These are phyloP conservation scores for Calliopsis andreniformis DNA, from an alignment of 1,140 invertebrate genomes.

Conservation along the genomic window DNA sequence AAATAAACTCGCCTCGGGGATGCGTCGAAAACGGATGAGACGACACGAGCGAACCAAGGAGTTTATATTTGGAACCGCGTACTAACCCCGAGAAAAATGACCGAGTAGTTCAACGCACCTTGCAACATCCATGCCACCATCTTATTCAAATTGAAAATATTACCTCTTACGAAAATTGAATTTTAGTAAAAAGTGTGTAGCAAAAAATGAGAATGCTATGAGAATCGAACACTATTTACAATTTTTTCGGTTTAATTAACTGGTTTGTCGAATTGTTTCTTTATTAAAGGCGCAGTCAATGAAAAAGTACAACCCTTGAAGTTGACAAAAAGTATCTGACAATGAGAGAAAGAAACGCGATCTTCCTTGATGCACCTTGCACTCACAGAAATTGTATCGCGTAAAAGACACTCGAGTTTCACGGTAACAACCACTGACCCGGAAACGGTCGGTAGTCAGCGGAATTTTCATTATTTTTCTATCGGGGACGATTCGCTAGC, in stretches of 20 bases:
- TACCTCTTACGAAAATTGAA: no score
- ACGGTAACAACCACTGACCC: conserved; percentile 16
- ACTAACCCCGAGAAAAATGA: conserved; percentile 68
- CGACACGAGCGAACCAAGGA: conserved; percentile 64
- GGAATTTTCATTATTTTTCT: conserved; percentile 21
- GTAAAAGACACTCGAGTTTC: not conserved
- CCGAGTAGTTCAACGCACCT: conserved; percentile 66
- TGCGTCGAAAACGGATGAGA: conserved; percentile 66
- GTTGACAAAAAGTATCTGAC: no score
- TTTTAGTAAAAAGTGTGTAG: no score
- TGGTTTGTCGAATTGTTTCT: no score
- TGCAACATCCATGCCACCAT: not conserved
- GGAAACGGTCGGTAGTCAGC: conserved; percentile 11
- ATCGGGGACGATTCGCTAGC: not conserved
- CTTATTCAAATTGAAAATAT: no score
- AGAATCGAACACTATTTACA: no score
- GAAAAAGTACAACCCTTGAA: no score
- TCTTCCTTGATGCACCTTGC: no score
- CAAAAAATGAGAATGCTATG: no score
- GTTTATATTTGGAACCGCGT: conserved; percentile 78
- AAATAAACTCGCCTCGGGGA: conserved; percentile 66
- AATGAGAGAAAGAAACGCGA: no score
- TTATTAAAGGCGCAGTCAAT: no score
- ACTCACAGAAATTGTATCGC: conserved; percentile 1
- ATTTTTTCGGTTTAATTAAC: no score